phyloP scores from a whole-genome alignment of 2,113 vertebrate species.

The Phainopepla nitens region DNA sequence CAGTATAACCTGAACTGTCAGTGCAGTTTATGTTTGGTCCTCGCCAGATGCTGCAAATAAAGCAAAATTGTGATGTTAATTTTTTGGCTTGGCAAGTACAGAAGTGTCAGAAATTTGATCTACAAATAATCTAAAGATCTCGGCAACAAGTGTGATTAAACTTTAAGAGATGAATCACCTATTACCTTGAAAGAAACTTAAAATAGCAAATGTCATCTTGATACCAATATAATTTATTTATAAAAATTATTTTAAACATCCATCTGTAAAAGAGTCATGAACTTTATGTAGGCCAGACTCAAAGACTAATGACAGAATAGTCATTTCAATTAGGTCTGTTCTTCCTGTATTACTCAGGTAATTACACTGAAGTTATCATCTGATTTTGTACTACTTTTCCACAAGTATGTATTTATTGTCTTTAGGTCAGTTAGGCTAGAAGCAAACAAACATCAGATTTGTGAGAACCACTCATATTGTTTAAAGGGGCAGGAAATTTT shows the following conservation, averaged over 20 bases:
- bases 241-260: slow-evolving; percentile 4
- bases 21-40: slow-evolving; percentile 94
- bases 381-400: slow-evolving; percentile 6
- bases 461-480: neutral
- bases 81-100: neutral
- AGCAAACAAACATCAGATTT: neutral
- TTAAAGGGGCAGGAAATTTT: neutral
- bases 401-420: neutral
- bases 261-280: neutral
- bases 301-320: neutral
- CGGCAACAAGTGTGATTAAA: neutral
- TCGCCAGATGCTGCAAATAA: slow-evolving; percentile 89
- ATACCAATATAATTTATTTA: neutral
- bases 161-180: neutral
- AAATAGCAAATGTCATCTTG: neutral
- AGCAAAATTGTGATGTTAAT: slow-evolving; percentile 55
- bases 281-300: neutral
- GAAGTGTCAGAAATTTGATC: neutral
- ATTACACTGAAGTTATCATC: neutral
- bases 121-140: neutral
- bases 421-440: neutral
- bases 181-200: neutral
- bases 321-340: slow-evolving; percentile 9
- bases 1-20: slow-evolving; percentile 92
- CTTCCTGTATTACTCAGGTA: neutral